phyloP scores from a whole-genome alignment of 2,888 invertebrate species.

The Dinocampus coccinellae region DNA sequence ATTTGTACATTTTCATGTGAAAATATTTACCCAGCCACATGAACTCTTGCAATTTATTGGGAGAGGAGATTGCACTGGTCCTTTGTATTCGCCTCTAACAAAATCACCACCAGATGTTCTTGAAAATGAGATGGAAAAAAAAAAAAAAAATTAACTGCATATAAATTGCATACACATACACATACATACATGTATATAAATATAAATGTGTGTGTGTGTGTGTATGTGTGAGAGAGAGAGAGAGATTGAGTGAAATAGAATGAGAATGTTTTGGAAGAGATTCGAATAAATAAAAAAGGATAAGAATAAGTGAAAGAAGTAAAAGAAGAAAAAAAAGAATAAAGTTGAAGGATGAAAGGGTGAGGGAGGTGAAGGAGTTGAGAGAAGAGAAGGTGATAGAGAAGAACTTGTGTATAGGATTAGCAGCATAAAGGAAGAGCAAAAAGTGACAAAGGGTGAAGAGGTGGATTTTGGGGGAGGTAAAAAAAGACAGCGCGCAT shows the following conservation, averaged over 20 bases:
- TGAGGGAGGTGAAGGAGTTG: too few species aligned
- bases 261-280: constrained; percentile 28
- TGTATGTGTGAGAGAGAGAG: neutral
- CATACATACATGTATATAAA: too few species aligned
- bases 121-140: constrained; percentile 56
- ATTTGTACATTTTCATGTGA: too few species aligned
- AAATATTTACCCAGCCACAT: neutral
- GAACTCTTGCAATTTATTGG: constrained; percentile 13
- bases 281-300: neutral
- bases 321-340: constrained; percentile 11
- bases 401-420: constrained; percentile 41
- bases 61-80: constrained; percentile 47
- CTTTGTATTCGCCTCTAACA: constrained; percentile 56
- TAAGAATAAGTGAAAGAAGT: neutral
- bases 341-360: constrained; percentile 25
- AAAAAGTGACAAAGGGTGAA: constrained; percentile 17
- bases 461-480: neutral
- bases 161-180: neutral
- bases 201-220: neutral
- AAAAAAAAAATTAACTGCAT: constrained; percentile 49
- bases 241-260: constrained; percentile 32
- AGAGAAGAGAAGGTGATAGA: too few species aligned
- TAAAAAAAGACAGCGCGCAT: neutral
- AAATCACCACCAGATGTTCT: constrained; percentile 58
- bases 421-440: constrained; percentile 56